Base-by-base conservation (phyloP, 2,888 invertebrate species). In the Tetranychus piercei region DNA sequence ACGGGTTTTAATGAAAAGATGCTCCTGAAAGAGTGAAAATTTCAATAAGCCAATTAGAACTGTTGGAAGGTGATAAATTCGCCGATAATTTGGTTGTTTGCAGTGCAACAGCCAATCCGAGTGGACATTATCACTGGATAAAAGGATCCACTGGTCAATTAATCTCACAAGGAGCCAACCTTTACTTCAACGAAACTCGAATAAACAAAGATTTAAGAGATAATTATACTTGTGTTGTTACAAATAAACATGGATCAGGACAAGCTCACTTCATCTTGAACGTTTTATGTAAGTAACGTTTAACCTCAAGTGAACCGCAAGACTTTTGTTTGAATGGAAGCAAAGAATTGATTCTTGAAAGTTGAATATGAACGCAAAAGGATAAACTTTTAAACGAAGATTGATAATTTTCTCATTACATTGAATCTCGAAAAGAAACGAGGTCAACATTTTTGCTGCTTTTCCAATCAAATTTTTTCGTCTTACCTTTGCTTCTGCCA, bases 1-100 rank as follows among this genome's bases (percentile, higher is more conserved):
- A 0, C 23, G 69, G 2, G 6, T 72, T 72, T 55, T 1, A 70
- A 15, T 3, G 15, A 80, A 43, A 81, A 90, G 90, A 88, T 85
- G 88, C 89, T 78, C 94, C 94, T n/a, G 91, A 91, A 81, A 89
- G 91, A 80, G 87, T 92, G 78, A 88, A 87, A 1, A 89, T 92
- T 11, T 88, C 88, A 5, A 83, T 84, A 75, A 77, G 78, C 6
- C 75, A 78, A 44, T 77, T 83, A 22, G 80, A 82, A 75, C 81
- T 83, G n/a, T 79, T 81, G 72, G 82, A 82, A 78, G 81, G 80
- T 6, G 80, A 80, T 43, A 65, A 66, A 43, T 76, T 79, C 20
- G 76, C 77, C 20, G 77, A 77, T 64, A 77, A 79, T 34, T 67
- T 78, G 45, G 77, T 79, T 45, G 64, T 74, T 44, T 80, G 80